A percentile compares a stretch with the other conserved stretches of the same genome.
Evolutionary conservation across 1,140 invertebrate species (phyloP).

Genomic region (Achatina immaculata): DNA sequence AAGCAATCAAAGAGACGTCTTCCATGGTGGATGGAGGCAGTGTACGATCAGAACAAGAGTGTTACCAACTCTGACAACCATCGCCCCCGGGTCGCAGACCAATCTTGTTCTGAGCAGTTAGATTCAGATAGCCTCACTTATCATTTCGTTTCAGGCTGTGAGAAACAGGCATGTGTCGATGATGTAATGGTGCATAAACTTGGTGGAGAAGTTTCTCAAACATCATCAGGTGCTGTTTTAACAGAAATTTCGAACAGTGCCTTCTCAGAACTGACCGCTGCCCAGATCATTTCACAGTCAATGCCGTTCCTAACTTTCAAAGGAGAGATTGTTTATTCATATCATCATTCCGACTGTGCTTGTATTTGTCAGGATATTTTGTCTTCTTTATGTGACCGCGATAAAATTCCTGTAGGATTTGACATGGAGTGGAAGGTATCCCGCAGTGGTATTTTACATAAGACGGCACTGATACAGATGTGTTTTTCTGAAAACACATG

Average conservation of each 20-base stretch:
- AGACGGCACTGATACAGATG: slow-evolving; percentile 43
- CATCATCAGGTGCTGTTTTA: not conserved
- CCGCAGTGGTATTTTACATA: slow-evolving; percentile 12
- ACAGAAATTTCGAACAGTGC: not conserved
- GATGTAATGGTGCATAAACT: not conserved
- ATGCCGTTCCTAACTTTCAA: slow-evolving; percentile 37
- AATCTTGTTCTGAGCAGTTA: not conserved
- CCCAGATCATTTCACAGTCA: slow-evolving; percentile 20
- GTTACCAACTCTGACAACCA: not conserved
- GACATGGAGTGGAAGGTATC: slow-evolving; percentile 48
- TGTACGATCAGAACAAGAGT: not conserved
- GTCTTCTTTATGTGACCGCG: not conserved
- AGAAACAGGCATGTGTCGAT: not conserved
- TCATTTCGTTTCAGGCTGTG: too few species aligned
- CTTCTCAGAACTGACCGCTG: not conserved
- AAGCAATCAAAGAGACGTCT: slow-evolving; percentile 29
- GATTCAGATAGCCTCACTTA: not conserved
- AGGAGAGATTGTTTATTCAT: slow-evolving; percentile 36
- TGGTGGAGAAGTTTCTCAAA: not conserved
- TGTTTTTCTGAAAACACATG: slow-evolving; percentile 36
- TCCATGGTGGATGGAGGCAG: slow-evolving; percentile 34
- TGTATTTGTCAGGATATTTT: slow-evolving; percentile 39
- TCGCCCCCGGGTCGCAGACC: not conserved
- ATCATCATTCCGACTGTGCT: slow-evolving; percentile 38
- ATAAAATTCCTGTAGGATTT: slow-evolving; percentile 36